Base-by-base conservation (phyloP, 2,113 vertebrate genomes). In the Ailuropoda melanoleuca region DNA sequence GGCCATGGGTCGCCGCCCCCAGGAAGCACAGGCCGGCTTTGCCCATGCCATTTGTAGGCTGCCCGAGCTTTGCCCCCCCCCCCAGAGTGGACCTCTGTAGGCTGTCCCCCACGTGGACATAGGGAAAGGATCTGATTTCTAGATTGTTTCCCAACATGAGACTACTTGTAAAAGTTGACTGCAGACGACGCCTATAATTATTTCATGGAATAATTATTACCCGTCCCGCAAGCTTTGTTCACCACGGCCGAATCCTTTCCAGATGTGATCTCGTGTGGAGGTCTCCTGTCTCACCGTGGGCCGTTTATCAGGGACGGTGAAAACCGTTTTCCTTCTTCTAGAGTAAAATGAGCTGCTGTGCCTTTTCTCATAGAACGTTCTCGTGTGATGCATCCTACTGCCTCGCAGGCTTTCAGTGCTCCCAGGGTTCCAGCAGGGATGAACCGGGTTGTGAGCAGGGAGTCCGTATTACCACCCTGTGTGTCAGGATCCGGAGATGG, bases 281-380 rank as follows among this genome's bases (percentile, higher is more conserved):
- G 21, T 6, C 48, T 46, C 48, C 81, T 6, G 50, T 46, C 18
- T 0, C 4, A 11, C 74, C 48, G 0, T 0, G 3, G 83, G 26
- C 4, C 3, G 2, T 5, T 6, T 11, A 24, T 24, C 1, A 34
- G 43, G 1, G 0, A 6, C 34, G 13, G 0, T 4, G 43, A 43
- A 17, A 53, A 1, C 91, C 0, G 29, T 48, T 17, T 6, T 1
- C 2, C 53, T 46, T 58, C 34, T 4, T 93, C 23, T 4, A 62
- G n/a, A 8, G 34, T 80, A 39, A 60, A 53, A 29, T 82, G 48
- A 66, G 34, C n/a, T 3, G 48, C 17, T 7, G 46, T 11, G 18
- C 37, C 58, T 88, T 55, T 81, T 81, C 55, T 24, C 10, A 1
- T 72, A 55, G 77, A 34, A 68, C 24, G 0, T 62, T 43, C 78